A percentile compares a stretch with the other conserved stretches of the same genome.
phyloP scores from a whole-genome alignment of 2,113 vertebrate species.

The Salvator merianae region DNA sequence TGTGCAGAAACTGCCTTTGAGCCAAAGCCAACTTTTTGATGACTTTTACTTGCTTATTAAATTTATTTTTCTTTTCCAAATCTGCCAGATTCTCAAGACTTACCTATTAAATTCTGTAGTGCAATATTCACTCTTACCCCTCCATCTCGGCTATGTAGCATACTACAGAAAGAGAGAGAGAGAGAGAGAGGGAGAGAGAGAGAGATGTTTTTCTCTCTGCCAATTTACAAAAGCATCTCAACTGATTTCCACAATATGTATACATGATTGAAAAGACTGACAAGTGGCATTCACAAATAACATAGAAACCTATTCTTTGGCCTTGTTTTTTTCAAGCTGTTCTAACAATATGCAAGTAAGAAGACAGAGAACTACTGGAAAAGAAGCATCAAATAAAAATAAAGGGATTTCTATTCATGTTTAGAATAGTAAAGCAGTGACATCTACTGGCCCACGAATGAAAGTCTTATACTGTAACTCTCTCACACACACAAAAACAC shows the following conservation, averaged over 20 bases:
- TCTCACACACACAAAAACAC: constrained; percentile 48
- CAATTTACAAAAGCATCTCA: no score
- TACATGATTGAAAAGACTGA: background rate
- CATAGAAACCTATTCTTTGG: background rate
- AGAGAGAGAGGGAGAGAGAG: no score
- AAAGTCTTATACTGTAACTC: background rate
- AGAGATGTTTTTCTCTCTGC: no score
- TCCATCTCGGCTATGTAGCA: no score
- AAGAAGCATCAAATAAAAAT: background rate
- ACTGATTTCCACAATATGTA: background rate
- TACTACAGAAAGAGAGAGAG: no score
- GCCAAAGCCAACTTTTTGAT: no score
- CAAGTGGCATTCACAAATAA: background rate
- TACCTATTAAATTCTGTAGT: no score
- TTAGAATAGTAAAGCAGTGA: background rate
- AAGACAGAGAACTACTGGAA: background rate
- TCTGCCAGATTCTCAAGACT: no score
- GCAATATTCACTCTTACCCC: no score
- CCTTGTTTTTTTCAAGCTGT: background rate
- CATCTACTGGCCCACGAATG: constrained; percentile 1
- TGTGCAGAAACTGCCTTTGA: no score
- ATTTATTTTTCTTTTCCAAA: no score
- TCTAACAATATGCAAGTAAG: background rate
- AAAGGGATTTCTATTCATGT: background rate
- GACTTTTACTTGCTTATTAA: no score